These are phyloP conservation scores for Esox niger DNA, from an alignment of 2,113 vertebrate species.

Conservation along the genomic window DNA sequence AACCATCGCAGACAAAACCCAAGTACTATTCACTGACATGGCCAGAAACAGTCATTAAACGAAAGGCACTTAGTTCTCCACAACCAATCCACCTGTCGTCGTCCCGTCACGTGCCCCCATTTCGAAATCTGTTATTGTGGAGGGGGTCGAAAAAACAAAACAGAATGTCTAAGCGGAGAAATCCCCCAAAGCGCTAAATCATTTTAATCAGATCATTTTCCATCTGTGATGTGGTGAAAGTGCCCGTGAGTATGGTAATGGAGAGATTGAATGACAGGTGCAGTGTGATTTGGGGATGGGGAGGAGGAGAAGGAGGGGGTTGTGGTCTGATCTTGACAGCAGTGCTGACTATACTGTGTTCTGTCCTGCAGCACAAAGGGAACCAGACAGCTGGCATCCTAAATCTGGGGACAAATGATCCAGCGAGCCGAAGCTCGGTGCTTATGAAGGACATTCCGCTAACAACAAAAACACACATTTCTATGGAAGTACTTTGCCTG, in stretches of 20 bases:
- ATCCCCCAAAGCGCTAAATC: not conserved
- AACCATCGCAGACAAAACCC: too few relatives aligned
- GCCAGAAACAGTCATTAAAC: slow-evolving; percentile 25
- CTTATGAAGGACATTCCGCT: slow-evolving; percentile 27
- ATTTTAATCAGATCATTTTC: not conserved
- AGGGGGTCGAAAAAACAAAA: slow-evolving; percentile 17
- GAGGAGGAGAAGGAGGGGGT: slow-evolving; percentile 21
- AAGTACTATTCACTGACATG: slow-evolving; percentile 28
- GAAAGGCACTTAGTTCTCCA: slow-evolving; percentile 12
- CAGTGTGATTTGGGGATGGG: slow-evolving; percentile 11
- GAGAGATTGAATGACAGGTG: slow-evolving; percentile 3
- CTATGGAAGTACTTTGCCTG: slow-evolving; percentile 24
- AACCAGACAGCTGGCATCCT: slow-evolving; percentile 67
- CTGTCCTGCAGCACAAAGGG: slow-evolving; percentile 48
- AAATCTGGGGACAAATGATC: slow-evolving; percentile 58
- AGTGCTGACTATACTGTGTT: slow-evolving; percentile 41
- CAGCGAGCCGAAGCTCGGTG: slow-evolving; percentile 44
- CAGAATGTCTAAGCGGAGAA: not conserved
- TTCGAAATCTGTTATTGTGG: slow-evolving; percentile 12
- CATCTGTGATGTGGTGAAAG: not conserved
- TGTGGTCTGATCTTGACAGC: slow-evolving; percentile 47
- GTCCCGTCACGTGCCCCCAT: not conserved
- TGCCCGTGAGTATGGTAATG: slow-evolving; percentile 14
- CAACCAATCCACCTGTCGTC: slow-evolving; percentile 32
- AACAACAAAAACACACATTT: slow-evolving; percentile 39